Conservation (phyloP, 2,888 invertebrate genomes). For the Cryptocephalus moraei region DNA sequence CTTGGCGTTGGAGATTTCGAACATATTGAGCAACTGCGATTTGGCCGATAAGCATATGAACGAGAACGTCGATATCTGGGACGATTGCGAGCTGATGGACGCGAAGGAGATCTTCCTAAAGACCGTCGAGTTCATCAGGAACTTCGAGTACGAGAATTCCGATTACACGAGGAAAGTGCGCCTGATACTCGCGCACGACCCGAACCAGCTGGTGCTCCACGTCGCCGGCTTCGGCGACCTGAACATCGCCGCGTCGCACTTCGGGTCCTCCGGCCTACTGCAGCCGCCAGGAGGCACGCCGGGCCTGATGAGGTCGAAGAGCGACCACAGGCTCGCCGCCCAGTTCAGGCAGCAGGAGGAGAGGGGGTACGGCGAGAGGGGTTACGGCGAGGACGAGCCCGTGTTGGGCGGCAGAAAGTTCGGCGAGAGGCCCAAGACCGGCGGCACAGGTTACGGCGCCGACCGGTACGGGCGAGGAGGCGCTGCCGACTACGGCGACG, state of each 20-base stretch:
- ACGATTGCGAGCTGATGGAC: constrained; percentile 86
- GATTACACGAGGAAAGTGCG: constrained; percentile 79
- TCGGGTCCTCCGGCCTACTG: constrained; percentile 40
- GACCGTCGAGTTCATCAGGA: constrained; percentile 89
- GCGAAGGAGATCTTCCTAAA: constrained; percentile 93
- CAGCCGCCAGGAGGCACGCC: constrained; percentile 50
- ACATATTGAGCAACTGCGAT: constrained; percentile 94
- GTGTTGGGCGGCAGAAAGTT: constrained; percentile 67
- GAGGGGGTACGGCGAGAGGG: constrained; percentile 38
- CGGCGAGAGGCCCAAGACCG: constrained; percentile 50
- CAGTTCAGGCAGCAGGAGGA: constrained; percentile 80
- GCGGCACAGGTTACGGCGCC: constrained; percentile 24
- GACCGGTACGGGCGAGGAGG: constrained; percentile 39
- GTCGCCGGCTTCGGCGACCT: constrained; percentile 85
- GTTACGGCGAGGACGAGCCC: constrained; percentile 52
- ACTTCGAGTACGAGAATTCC: constrained; percentile 88
- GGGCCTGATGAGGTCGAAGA: constrained; percentile 84
- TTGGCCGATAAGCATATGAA: constrained; percentile 90
- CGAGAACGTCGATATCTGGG: constrained; percentile 75
- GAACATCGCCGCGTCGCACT: constrained; percentile 54
- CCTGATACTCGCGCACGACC: constrained; percentile 84
- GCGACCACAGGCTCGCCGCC: constrained; percentile 81
- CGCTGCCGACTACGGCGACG: constrained; percentile 50
- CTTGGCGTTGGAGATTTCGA: constrained; percentile 87
- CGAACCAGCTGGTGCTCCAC: constrained; percentile 80